A percentile compares a stretch with the other conserved stretches of the same genome.
Evolutionary conservation across 2,113 vertebrate genomes (phyloP).

Genomic region (Motacilla tschutschensis): DNA sequence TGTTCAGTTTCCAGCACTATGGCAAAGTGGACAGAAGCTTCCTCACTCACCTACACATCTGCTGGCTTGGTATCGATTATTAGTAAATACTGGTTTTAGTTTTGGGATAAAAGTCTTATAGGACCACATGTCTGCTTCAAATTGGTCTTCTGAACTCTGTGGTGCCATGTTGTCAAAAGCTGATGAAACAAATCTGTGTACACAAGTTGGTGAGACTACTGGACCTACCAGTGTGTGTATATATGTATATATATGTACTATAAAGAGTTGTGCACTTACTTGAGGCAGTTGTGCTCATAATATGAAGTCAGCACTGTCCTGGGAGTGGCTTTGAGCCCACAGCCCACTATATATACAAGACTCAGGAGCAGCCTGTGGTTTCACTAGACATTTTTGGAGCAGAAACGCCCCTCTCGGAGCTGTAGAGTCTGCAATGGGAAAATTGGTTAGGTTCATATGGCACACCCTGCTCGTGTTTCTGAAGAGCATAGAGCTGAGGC

Average conservation of each 20-base stretch:
- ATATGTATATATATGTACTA: too few relatives aligned
- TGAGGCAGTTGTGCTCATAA: neutral
- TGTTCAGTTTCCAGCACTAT: neutral
- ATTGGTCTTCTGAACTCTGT: neutral
- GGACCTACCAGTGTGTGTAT: neutral
- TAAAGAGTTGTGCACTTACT: neutral
- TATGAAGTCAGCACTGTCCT: neutral
- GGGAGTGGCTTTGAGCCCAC: neutral
- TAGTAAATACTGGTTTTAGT: neutral
- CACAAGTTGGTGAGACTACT: neutral
- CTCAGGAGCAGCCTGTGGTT: conserved; percentile 7
- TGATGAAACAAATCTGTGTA: neutral
- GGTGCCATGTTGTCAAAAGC: neutral
- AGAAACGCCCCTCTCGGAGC: neutral
- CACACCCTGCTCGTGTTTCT: neutral
- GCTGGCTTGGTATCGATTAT: neutral
- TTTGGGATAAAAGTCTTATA: neutral
- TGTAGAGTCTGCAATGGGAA: neutral
- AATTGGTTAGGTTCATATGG: neutral
- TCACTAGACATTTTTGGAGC: neutral
- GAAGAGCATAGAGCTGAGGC: neutral
- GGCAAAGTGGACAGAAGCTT: neutral
- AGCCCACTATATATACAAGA: neutral
- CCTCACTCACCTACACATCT: neutral
- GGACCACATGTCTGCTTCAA: neutral